These are phyloP conservation scores for Lathronympha strigana DNA, from an alignment of 2,888 invertebrate species.

Conservation along the genomic window DNA sequence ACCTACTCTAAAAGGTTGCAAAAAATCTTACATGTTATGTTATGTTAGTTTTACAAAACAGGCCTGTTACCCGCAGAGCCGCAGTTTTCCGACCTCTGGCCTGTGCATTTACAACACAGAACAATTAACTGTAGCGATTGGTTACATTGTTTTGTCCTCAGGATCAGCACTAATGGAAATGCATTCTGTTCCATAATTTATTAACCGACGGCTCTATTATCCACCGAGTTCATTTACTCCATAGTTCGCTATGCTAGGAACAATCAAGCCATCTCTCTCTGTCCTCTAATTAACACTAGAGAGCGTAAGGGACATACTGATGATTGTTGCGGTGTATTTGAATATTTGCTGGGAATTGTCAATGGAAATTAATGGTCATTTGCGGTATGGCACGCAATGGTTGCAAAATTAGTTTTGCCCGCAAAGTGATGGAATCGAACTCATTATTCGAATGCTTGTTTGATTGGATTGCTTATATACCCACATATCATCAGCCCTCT, in stretches of 20 bases:
- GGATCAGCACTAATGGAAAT: slow-evolving; percentile 1
- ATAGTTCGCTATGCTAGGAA: not conserved
- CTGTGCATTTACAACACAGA: not conserved
- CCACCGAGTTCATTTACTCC: no score
- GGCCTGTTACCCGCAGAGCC: no score
- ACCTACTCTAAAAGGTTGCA: slow-evolving; percentile 5
- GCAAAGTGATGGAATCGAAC: not conserved
- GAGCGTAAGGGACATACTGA: not conserved
- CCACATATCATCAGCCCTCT: no score
- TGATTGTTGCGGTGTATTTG: not conserved
- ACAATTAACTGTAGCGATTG: slow-evolving; percentile 2
- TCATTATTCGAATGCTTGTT: not conserved
- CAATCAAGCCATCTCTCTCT: not conserved
- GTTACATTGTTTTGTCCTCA: slow-evolving; percentile 21
- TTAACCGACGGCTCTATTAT: slow-evolving; percentile 13
- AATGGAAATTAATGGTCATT: slow-evolving; percentile 16
- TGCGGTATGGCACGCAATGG: not conserved
- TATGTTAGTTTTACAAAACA: no score
- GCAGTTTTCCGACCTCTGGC: no score
- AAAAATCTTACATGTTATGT: no score
- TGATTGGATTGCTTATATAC: not conserved
- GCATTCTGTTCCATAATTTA: slow-evolving; percentile 21
- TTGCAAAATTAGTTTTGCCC: slow-evolving; percentile 4
- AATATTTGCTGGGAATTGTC: not conserved
- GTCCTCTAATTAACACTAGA: not conserved